Percentiles rank a stretch among this genome's conserved stretches.
These are phyloP conservation scores for Drosophila bunnanda DNA, from an alignment of 2,888 invertebrate genomes.

Conservation along the genomic window DNA sequence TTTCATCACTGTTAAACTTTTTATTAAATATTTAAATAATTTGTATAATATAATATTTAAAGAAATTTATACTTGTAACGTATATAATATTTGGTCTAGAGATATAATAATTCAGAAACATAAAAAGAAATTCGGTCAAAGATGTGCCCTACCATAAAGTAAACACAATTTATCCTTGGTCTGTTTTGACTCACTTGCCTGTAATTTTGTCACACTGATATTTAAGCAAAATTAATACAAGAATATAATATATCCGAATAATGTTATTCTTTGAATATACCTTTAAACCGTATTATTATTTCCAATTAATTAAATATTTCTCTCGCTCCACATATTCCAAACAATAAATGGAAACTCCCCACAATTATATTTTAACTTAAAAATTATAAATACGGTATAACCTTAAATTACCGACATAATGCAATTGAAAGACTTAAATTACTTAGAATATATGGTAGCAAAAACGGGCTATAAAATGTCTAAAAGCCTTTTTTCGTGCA, in stretches of 20 bases:
- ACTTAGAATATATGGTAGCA: conserved; percentile 25
- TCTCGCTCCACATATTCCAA: not conserved
- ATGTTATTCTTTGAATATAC: not conserved
- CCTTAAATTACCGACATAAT: not conserved
- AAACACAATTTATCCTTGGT: too few relatives aligned
- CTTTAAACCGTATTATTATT: not conserved
- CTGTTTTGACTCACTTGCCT: too few relatives aligned
- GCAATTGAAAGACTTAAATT: conserved; percentile 25
- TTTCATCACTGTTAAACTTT: too few relatives aligned
- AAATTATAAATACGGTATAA: not conserved
- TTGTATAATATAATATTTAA: too few relatives aligned
- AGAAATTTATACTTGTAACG: too few relatives aligned
- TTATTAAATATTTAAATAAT: too few relatives aligned
- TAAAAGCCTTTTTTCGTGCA: conserved; percentile 5
- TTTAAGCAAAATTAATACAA: not conserved
- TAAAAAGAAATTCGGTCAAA: too few relatives aligned
- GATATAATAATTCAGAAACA: too few relatives aligned
- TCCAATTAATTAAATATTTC: not conserved
- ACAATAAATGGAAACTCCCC: too few relatives aligned
- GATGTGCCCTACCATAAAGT: too few relatives aligned
- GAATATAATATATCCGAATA: not conserved
- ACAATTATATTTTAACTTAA: not conserved
- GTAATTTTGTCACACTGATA: too few relatives aligned
- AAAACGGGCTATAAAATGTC: not conserved
- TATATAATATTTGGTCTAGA: too few relatives aligned